These are phyloP conservation scores for Leucoraja erinaceus DNA, from an alignment of 2,113 vertebrate species.

Conservation along the genomic window DNA sequence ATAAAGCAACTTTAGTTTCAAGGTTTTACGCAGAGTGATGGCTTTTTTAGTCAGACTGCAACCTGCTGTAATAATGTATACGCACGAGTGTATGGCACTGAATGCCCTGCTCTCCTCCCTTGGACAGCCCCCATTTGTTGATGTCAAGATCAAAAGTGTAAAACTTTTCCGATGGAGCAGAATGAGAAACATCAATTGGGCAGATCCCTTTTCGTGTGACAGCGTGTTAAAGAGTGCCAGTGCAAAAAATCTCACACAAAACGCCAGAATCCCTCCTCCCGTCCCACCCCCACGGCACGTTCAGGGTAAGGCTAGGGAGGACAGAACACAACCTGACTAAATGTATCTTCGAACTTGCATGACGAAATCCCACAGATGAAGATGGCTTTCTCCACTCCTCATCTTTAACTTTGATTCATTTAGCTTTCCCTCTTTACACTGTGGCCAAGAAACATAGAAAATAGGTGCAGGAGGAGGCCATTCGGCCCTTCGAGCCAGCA, in stretches of 20 bases:
- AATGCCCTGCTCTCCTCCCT: neutral
- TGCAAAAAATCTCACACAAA: neutral
- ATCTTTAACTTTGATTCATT: neutral
- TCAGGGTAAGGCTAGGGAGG: neutral
- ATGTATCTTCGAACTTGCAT: neutral
- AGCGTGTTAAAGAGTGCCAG: neutral
- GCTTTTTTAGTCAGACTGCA: neutral
- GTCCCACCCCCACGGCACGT: neutral
- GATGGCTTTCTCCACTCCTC: neutral
- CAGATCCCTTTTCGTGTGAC: neutral
- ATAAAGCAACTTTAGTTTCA: neutral
- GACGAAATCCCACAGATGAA: neutral
- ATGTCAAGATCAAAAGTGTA: neutral
- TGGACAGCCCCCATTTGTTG: too few species aligned
- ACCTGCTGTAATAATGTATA: neutral
- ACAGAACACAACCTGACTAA: neutral
- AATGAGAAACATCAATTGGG: neutral
- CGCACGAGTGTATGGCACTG: neutral
- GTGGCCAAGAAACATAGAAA: neutral
- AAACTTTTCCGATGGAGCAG: neutral
- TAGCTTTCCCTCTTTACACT: neutral
- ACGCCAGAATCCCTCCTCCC: too few species aligned
- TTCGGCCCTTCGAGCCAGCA: too few species aligned
- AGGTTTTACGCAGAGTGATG: neutral
- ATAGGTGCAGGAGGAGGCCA: too few species aligned